Conservation (phyloP, 2,888 invertebrate species). For the Agonopterix subpropinquella region DNA sequence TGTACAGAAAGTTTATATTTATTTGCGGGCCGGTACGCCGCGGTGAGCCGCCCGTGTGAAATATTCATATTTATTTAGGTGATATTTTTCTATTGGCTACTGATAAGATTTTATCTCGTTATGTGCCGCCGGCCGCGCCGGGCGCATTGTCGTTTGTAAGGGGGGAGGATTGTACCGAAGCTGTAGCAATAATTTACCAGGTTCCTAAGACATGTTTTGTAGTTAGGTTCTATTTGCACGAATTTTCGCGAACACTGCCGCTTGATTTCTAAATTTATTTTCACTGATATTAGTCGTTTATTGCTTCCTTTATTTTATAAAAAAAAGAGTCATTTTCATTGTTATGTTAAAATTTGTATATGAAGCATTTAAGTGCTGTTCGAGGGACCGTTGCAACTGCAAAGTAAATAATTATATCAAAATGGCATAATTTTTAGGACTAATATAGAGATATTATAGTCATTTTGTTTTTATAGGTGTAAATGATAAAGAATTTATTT, state of each 20-base stretch:
- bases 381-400: slow-evolving; percentile 76
- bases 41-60: slow-evolving; percentile 41
- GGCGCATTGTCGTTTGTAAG: slow-evolving; percentile 47
- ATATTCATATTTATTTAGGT: slow-evolving; percentile 74
- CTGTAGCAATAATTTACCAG: slow-evolving; percentile 75
- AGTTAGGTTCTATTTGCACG: slow-evolving; percentile 74
- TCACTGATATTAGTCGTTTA: slow-evolving; percentile 51
- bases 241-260: slow-evolving; percentile 73
- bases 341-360: slow-evolving; percentile 67
- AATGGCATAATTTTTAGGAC: slow-evolving; percentile 74
- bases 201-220: slow-evolving; percentile 75
- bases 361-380: slow-evolving; percentile 72
- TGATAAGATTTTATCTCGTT: slow-evolving; percentile 70
- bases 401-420: slow-evolving; percentile 73
- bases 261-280: slow-evolving; percentile 62
- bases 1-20: no score
- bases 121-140: slow-evolving; percentile 53
- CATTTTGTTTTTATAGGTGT: slow-evolving; percentile 73
- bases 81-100: slow-evolving; percentile 76
- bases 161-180: slow-evolving; percentile 46
- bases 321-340: slow-evolving; percentile 52
- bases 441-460: slow-evolving; percentile 72
- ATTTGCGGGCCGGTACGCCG: slow-evolving; percentile 10
- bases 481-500: slow-evolving; percentile 74
- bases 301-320: slow-evolving; percentile 57